Base-by-base conservation (phyloP, 2,113 vertebrate species). In the Aegithalos caudatus region DNA sequence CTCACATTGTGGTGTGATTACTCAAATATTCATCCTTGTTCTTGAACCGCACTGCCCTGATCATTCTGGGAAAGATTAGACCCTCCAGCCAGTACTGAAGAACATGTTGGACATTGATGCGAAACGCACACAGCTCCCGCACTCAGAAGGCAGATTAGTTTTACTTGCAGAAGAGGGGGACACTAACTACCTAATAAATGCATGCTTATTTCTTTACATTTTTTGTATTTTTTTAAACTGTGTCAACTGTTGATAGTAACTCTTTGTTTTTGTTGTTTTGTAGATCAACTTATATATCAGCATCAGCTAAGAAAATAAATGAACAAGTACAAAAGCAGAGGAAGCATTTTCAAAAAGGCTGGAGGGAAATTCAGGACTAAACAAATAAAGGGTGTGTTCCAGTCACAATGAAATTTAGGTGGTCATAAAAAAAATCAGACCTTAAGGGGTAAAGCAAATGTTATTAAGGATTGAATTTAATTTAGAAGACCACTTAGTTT, bases 1-100 rank as follows among this genome's bases (percentile, higher is more conserved):
- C 98, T 99, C 98, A 97, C 98, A 98, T 96, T 98, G 97, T 98
- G 96, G 97, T 98, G 98, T 82, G 97, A 98, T 98, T 98, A 97
- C 97, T 97, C 97, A 97, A 97, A 98, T 96, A 97, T 95, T 97
- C 97, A 97, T 98, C 98, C 97, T 97, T 97, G 93, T 94, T 97
- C 97, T 98, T 98, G 95, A 97, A 97, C 97, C 92, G 85, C 90
- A 56, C 84, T 95, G 96, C 95, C 97, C 53, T 50, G 95, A 97
- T 94, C 95, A 96, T 90, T 97, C 96, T 94, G 95, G 88, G 97
- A 93, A 98, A 97, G 97, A 98, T 97, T 97, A 98, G 97, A 92
- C 80, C 78, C 95, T 97, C 82, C 83, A 96, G 91, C 86, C 62
- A 94, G 94, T 58, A 92, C 67, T n/a, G 85, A 94, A 94, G 97